phyloP scores from a whole-genome alignment of 2,113 vertebrate species.

The Rhea pennata region DNA sequence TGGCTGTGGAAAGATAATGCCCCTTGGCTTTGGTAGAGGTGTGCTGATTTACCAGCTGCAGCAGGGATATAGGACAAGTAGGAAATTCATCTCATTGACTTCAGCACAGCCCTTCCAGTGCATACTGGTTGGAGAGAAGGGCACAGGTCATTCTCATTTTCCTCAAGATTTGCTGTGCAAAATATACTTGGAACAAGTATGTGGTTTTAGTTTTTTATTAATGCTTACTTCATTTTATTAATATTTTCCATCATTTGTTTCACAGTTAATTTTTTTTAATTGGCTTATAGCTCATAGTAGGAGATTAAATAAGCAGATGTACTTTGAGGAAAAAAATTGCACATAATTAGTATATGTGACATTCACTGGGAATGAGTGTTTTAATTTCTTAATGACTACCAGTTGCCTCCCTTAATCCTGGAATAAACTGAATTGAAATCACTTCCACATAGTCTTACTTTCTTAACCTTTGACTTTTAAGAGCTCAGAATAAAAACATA shows the following conservation, averaged over 20 bases:
- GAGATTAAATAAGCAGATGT: background rate
- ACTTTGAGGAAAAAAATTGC: background rate
- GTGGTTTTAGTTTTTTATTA: background rate
- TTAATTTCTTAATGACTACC: background rate
- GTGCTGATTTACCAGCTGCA: background rate
- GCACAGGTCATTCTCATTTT: rapidly evolving
- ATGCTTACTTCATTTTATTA: background rate
- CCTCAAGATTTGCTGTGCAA: background rate
- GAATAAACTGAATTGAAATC: background rate
- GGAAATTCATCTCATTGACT: background rate
- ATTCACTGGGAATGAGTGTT: background rate
- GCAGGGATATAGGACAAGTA: too few relatives aligned
- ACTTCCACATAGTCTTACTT: background rate
- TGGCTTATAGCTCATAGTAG: background rate
- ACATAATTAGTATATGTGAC: background rate
- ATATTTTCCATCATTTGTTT: background rate
- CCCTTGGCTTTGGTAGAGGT: background rate
- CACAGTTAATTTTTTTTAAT: background rate
- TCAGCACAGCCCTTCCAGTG: background rate
- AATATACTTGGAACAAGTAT: background rate
- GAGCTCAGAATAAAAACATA: background rate
- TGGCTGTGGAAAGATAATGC: background rate
- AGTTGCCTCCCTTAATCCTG: background rate
- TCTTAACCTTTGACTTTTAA: background rate
- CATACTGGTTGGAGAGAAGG: background rate